Base-by-base conservation (phyloP, 1,140 invertebrate species). In the Drosophila funebris region DNA sequence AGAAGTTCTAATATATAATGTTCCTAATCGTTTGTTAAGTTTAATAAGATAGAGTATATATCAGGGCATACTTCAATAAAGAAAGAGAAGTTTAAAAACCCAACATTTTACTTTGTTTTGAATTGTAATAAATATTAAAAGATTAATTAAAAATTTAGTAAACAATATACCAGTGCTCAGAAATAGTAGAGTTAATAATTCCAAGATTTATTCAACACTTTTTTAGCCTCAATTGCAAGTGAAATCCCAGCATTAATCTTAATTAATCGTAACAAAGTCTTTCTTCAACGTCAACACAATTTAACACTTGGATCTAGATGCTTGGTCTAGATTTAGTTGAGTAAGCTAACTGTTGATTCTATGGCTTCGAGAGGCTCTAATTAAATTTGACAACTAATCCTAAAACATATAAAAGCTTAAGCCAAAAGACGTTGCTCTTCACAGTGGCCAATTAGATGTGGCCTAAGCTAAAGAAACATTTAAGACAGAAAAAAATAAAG, bases 371-470 rank as follows among this genome's bases (percentile, higher is more conserved):
- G 20, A 33, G 24, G 69, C 43, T 66, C 61, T 72, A 66, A 57
- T 58, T 72, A 48, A 72, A 57, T 57, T 56, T 56, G 60, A 52
- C 61, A 66, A 50, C 53, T 61, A 71, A 50, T 66, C 53, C 43
- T 57, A 50, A 56, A 56, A 39, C 11, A 16, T 33, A 41, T 20
- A 52, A 52, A 52, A 52, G 48, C 48, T 33, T 54, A 44, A 62
- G 13, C 53, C 50, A 44, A 37, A 58, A 57, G 62, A 46, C 13
- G 22, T 50, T 14, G 39, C 7, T 16, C 39, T 8, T 1, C 18
- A 9, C 29, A 46, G 37, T 5, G 29, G 39, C 31, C 56, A 73
- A 73, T 73, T 73, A 68, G 57, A 50, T 36, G 13, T 60, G 62
- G 22, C 16, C 20, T 48, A 61, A 53, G 27, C 62, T 22, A 16